Percentiles rank a stretch among this genome's conserved stretches.
Evolutionary conservation across 2,888 invertebrate genomes (phyloP).

Genomic region (Sinodicranocentrus sp.): DNA sequence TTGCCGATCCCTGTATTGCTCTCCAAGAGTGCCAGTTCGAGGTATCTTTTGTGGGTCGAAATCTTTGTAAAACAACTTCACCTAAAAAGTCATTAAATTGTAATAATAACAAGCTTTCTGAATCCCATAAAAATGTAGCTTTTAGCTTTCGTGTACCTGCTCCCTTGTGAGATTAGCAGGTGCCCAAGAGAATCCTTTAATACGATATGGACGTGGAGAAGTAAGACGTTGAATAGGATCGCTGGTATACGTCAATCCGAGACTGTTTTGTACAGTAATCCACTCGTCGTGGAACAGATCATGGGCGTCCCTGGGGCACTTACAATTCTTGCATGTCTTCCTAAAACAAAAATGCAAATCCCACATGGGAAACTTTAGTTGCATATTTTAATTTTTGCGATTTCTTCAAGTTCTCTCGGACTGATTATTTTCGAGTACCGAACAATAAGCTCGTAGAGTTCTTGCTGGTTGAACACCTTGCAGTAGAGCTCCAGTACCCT

Average conservation of each 20-base stretch:
- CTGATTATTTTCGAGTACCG: conserved; percentile 83
- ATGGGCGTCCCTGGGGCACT: conserved; percentile 93
- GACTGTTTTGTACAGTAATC: conserved; percentile 81
- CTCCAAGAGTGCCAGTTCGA: conserved; percentile 87
- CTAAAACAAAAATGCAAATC: too few relatives aligned
- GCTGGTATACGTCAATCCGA: conserved; percentile 71
- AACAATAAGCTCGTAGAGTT: conserved; percentile 88
- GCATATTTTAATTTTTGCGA: too few relatives aligned
- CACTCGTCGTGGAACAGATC: conserved; percentile 93
- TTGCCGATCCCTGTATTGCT: conserved; percentile 88
- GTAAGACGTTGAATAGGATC: conserved; percentile 81
- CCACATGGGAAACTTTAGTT: too few relatives aligned
- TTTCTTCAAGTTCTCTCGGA: too few relatives aligned
- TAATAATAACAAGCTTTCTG: too few relatives aligned
- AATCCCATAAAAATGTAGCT: not conserved
- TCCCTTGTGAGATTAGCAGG: conserved; percentile 83
- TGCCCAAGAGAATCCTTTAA: conserved; percentile 84
- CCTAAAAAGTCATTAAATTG: conserved; percentile 81
- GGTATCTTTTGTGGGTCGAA: conserved; percentile 89
- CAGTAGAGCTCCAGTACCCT: conserved; percentile 91
- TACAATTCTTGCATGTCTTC: conserved; percentile 95
- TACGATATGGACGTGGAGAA: conserved; percentile 80
- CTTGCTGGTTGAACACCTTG: conserved; percentile 91
- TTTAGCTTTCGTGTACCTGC: conserved; percentile 78
- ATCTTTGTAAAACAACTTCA: conserved; percentile 95